phyloP scores from a whole-genome alignment of 1,140 invertebrate genomes.

The Hylyphantes graminicola region DNA sequence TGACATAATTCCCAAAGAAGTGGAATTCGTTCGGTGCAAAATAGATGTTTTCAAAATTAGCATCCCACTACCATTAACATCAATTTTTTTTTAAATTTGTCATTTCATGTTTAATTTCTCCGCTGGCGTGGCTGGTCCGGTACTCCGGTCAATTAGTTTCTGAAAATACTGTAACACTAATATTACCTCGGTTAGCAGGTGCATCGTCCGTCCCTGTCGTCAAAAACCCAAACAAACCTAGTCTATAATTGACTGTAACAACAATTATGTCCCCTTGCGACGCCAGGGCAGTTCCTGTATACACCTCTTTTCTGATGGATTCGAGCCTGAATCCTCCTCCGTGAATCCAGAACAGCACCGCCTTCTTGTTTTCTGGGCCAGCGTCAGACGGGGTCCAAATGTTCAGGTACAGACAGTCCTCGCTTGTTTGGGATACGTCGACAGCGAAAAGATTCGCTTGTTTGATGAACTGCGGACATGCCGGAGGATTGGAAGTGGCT shows the following conservation, averaged over 20 bases:
- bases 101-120: no score
- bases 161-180: no score
- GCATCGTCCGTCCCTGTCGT: constrained; percentile 78
- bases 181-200: constrained; percentile 85
- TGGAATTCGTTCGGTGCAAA: no score
- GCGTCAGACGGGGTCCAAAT: constrained; percentile 61
- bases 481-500: background rate
- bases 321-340: constrained; percentile 64
- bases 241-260: constrained; percentile 67
- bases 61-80: no score
- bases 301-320: constrained; percentile 58
- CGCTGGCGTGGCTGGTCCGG: no score
- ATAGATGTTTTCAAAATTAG: no score
- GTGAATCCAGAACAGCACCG: constrained; percentile 64
- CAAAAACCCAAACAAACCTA: constrained; percentile 85
- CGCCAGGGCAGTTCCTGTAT: constrained; percentile 63
- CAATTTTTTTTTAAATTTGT: no score
- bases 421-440: constrained; percentile 48
- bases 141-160: no score
- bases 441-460: constrained; percentile 39
- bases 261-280: constrained; percentile 65
- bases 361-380: constrained; percentile 60
- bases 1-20: no score
- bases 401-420: constrained; percentile 65
- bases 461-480: background rate